phyloP scores from a whole-genome alignment of 92 coral and sea anemone species.

The Phenganax marumi region DNA sequence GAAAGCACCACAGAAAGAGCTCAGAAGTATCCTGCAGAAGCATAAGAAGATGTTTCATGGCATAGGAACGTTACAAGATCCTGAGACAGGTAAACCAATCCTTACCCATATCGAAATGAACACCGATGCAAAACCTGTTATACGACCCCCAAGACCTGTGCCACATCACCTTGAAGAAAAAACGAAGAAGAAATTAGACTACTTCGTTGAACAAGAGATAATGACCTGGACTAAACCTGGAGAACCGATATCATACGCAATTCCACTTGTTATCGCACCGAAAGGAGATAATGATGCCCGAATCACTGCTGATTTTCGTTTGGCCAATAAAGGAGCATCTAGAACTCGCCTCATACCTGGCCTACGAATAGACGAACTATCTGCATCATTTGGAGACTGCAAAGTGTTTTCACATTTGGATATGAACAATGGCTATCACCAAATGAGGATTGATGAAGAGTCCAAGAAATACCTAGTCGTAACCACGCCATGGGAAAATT shows the following conservation, averaged over 20 bases:
- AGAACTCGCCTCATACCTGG: background rate
- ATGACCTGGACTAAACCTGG: conserved; percentile 1
- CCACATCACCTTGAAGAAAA: no score
- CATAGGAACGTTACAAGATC: conserved; percentile 43
- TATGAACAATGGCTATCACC: background rate
- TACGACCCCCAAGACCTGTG: conserved; percentile 29
- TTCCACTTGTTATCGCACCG: background rate
- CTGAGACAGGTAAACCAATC: conserved; percentile 21
- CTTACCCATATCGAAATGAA: conserved; percentile 48
- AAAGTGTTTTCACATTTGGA: background rate
- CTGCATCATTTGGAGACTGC: background rate
- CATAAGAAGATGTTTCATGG: conserved; percentile 27
- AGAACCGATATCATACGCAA: background rate
- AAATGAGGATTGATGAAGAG: background rate
- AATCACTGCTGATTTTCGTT: background rate
- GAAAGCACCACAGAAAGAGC: no score
- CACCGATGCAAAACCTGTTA: conserved; percentile 40
- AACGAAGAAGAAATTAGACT: no score
- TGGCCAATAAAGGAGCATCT: conserved; percentile 1
- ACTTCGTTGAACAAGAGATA: background rate
- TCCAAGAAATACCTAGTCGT: background rate
- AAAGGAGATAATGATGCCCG: conserved; percentile 1
- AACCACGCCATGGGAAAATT: conserved; percentile 1
- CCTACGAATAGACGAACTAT: background rate
- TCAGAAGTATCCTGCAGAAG: conserved; percentile 25